These are phyloP conservation scores for Aplysina aerophoba DNA, from an alignment of 37 sponge, comb jelly and placozoan genomes.

Conservation along the genomic window DNA sequence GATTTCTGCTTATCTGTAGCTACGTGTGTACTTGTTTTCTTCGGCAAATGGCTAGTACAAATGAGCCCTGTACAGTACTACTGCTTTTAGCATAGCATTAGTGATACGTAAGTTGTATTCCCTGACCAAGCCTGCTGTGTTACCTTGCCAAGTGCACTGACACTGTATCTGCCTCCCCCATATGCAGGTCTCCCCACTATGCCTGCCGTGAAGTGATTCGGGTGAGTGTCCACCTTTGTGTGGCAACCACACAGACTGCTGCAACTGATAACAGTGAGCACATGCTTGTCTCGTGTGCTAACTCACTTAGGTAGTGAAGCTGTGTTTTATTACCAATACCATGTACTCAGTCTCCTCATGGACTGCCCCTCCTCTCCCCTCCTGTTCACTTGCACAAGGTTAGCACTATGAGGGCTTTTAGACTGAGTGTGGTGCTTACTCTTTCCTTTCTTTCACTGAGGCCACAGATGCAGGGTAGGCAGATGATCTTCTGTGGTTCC, in stretches of 20 bases:
- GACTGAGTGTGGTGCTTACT: conserved; percentile 99
- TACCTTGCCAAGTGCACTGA: background rate
- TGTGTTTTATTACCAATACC: background rate
- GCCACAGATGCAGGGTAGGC: too few relatives aligned
- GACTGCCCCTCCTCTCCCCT: too few relatives aligned
- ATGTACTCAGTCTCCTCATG: too few relatives aligned
- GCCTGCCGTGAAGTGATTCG: conserved; percentile 97
- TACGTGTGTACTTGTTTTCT: conserved; percentile 28
- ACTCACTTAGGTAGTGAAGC: background rate
- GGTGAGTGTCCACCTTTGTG: conserved; percentile 47
- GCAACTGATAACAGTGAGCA: background rate
- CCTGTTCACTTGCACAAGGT: conserved; percentile 70
- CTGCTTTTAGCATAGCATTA: too few relatives aligned
- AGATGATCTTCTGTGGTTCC: too few relatives aligned
- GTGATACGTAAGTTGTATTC: too few relatives aligned
- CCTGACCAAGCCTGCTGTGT: too few relatives aligned
- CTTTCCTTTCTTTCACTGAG: too few relatives aligned
- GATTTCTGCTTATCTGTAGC: background rate
- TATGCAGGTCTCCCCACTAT: conserved; percentile 94
- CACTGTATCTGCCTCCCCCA: background rate
- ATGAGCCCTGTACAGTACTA: too few relatives aligned
- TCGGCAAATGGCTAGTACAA: too few relatives aligned
- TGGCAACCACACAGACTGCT: background rate
- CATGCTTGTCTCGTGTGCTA: background rate
- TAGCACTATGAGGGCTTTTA: conserved; percentile 92